phyloP scores from a whole-genome alignment of 1,140 invertebrate species.

The Aethina tumida region DNA sequence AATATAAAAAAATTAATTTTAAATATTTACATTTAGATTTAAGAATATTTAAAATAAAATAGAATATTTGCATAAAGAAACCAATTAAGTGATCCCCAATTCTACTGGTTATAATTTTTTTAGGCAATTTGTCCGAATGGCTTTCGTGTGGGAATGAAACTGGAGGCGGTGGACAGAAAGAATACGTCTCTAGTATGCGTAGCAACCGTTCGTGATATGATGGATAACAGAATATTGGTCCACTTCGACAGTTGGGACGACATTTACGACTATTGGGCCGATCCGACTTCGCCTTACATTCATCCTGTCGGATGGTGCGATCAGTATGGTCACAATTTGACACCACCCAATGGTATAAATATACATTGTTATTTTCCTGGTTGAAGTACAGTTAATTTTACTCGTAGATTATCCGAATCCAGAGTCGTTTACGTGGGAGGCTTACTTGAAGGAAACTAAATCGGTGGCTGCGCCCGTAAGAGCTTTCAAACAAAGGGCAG shows the following conservation, averaged over 20 bases:
- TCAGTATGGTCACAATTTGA: slow-evolving; percentile 66
- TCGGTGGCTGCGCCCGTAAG: slow-evolving; percentile 66
- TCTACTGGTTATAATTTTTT: slow-evolving; percentile 23
- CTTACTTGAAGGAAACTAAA: slow-evolving; percentile 70
- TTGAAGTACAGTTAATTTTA: neutral
- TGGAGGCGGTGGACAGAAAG: slow-evolving; percentile 90
- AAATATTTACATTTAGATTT: neutral
- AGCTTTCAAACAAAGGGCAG: slow-evolving; percentile 70
- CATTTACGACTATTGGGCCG: slow-evolving; percentile 90
- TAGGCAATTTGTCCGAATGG: slow-evolving; percentile 61
- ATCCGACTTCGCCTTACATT: slow-evolving; percentile 81
- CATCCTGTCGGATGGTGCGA: slow-evolving; percentile 91
- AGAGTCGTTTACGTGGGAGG: slow-evolving; percentile 73
- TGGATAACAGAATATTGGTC: slow-evolving; percentile 77
- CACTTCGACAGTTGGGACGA: slow-evolving; percentile 95
- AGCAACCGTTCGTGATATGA: slow-evolving; percentile 75
- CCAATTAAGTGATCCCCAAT: no score
- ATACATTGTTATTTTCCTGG: neutral
- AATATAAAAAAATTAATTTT: slow-evolving; percentile 1
- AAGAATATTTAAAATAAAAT: no score
- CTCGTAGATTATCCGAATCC: slow-evolving; percentile 58
- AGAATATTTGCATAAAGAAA: no score
- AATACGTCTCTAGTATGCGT: slow-evolving; percentile 79
- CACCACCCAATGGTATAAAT: slow-evolving; percentile 69
- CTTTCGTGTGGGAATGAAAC: slow-evolving; percentile 82